A percentile compares a stretch with the other conserved stretches of the same genome.
phyloP scores from a whole-genome alignment of 2,797 vertebrate species.

The Anniella stebbinsi region DNA sequence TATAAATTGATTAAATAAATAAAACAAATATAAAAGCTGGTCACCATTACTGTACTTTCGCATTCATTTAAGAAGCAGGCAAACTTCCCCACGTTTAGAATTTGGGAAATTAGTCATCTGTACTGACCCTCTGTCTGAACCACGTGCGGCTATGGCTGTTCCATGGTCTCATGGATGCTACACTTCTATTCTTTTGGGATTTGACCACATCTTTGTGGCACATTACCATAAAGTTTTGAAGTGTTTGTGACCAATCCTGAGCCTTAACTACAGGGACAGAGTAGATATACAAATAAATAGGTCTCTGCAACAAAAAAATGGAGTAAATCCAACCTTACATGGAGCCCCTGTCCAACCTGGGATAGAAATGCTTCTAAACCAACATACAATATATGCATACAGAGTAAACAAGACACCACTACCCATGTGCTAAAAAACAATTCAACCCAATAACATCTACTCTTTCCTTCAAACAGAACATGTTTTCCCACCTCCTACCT shows the following conservation, averaged over 20 bases:
- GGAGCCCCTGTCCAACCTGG: background rate
- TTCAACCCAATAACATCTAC: background rate
- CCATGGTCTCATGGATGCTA: background rate
- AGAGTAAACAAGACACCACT: rapidly evolving
- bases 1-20: too few relatives aligned
- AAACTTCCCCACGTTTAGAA: background rate
- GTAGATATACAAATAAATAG: background rate
- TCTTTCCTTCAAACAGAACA: background rate
- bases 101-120: background rate
- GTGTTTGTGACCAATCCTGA: background rate
- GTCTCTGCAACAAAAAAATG: background rate
- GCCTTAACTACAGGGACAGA: background rate
- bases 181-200: background rate
- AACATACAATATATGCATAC: background rate
- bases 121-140: background rate
- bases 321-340: background rate
- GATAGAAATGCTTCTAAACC: background rate
- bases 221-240: too few relatives aligned
- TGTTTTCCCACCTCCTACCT: background rate
- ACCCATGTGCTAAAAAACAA: rapidly evolving
- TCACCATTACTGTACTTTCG: too few relatives aligned
- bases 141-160: background rate
- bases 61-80: background rate
- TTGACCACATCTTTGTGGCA: background rate
- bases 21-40: too few relatives aligned